Base-by-base conservation (phyloP, 2,113 vertebrate genomes). In the Eublepharis macularius region DNA sequence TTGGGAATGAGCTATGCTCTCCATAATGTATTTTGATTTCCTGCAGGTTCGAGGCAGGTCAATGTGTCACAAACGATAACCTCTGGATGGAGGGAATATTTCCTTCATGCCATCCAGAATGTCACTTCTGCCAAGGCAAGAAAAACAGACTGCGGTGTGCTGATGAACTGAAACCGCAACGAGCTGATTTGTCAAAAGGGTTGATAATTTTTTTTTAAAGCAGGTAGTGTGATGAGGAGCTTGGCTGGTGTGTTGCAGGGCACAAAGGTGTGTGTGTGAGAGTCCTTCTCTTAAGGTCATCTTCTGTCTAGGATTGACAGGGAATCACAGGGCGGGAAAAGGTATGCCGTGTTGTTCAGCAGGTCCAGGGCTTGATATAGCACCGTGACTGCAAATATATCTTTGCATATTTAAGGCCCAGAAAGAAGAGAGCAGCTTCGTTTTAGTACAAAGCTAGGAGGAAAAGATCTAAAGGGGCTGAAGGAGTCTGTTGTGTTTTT, bases 31-130 rank as follows among this genome's bases (percentile, higher is more conserved):
- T 88, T 78, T 77, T 75, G 87, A 83, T 8, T 76, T 47, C 41
- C 47, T 49, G 43, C 76, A 80, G 91, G 93, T 89, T 93, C 88
- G 83, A 65, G 73, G 74, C 81, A 85, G 94, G 94, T 91, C 91
- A 93, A 68, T 2, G 13, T 0, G 17, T 80, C 88, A 32, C 0
- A 0, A 91, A 80, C 85, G 89, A 93, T 86, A 90, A 92, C 85
- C 75, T 82, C 78, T 36, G 36, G 78, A 26, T 10, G 29, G 80
- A 76, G n/a, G 51, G 19, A 24, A 14, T 79, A 39, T 92, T 92
- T 92, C 76, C 76, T 82, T 81, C 39, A 73, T 34, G 32, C 77
- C 4, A 2, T 2, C 26, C 92, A 86, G 72, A 0, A 72, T 5
- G 4, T 0, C 24, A 66, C 81, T 68, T n/a, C 57, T 26, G 32